Conservation (phyloP, 2,113 vertebrate genomes). For the Picathartes gymnocephalus region DNA sequence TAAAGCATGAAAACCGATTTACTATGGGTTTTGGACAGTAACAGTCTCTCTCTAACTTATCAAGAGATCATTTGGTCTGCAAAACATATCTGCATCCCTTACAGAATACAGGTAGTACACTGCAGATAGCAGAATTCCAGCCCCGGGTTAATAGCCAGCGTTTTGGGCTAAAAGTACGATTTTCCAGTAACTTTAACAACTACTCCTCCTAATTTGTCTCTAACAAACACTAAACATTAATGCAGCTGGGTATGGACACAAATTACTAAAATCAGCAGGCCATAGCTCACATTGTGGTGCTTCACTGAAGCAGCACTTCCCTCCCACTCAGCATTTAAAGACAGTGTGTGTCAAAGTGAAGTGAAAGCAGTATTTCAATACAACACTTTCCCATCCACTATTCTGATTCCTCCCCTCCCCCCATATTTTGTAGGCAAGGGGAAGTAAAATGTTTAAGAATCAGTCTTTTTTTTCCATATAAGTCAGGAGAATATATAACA, state of each 20-base stretch:
- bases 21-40: neutral
- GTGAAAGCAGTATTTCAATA: neutral
- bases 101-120: rapidly evolving
- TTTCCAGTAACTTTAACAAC: neutral
- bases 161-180: neutral
- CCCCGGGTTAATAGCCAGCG: neutral
- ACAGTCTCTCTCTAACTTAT: neutral
- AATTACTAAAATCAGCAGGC: neutral
- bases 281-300: neutral
- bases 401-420: neutral
- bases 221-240: no score
- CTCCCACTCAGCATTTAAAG: neutral
- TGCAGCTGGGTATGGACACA: neutral
- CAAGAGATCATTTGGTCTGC: neutral
- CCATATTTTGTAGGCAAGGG: neutral
- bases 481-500: neutral
- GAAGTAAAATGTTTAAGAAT: neutral
- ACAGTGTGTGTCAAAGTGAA: neutral
- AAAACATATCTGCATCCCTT: neutral
- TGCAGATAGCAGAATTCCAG: neutral
- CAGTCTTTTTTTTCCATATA: neutral
- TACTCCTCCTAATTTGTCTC: neutral
- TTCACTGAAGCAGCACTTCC: neutral
- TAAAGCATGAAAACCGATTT: neutral
- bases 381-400: neutral